These are phyloP conservation scores for Scatophagus argus DNA, from an alignment of 2,113 vertebrate species.

Conservation along the genomic window DNA sequence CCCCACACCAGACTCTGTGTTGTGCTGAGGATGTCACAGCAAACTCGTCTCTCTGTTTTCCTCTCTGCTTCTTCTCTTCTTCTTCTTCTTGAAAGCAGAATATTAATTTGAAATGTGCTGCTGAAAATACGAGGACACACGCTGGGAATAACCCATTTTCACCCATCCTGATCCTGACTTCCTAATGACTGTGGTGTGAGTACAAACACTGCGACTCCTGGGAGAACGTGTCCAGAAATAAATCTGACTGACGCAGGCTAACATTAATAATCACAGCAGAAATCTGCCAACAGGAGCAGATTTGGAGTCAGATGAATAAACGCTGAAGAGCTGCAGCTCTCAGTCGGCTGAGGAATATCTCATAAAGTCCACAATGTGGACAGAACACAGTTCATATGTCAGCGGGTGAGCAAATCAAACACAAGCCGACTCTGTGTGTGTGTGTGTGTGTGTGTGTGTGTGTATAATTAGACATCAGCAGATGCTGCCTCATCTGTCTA, in stretches of 20 bases:
- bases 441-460: not conserved
- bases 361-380: constrained; percentile 9
- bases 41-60: not conserved
- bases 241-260: constrained; percentile 17
- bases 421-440: not conserved
- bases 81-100: not conserved
- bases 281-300: constrained; percentile 29
- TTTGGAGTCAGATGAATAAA: constrained; percentile 4
- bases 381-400: not conserved
- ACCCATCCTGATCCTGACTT: constrained; percentile 12
- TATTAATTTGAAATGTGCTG: not conserved
- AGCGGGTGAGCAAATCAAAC: constrained; percentile 1
- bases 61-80: not conserved
- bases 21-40: not conserved
- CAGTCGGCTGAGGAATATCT: not conserved
- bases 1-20: not conserved
- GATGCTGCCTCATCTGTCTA: constrained; percentile 15
- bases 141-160: constrained; percentile 25
- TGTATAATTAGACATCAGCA: constrained; percentile 23
- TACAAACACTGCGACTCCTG: constrained; percentile 36
- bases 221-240: constrained; percentile 46
- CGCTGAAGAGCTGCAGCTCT: not conserved
- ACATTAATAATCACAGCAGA: not conserved
- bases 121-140: constrained; percentile 18
- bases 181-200: constrained; percentile 21